A percentile compares a stretch with the other conserved stretches of the same genome.
Evolutionary conservation across 2,797 vertebrate species (phyloP).

Genomic region (Myotis planiceps): DNA sequence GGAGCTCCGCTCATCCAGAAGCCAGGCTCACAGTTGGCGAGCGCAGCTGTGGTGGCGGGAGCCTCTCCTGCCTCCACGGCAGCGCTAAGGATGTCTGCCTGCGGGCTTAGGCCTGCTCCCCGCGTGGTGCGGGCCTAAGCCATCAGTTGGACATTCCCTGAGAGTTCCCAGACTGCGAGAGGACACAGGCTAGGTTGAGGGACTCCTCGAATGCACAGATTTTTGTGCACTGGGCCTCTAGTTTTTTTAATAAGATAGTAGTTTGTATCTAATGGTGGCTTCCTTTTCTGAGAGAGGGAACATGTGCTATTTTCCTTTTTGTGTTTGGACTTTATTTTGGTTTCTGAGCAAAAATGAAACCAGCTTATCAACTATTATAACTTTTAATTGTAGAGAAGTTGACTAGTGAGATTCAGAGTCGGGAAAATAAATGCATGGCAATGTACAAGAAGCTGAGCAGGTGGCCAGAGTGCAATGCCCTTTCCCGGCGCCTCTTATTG

Average conservation of each 20-base stretch:
- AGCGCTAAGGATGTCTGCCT: too few relatives aligned
- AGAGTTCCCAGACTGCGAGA: too few relatives aligned
- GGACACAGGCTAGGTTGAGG: too few relatives aligned
- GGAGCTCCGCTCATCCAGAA: too few relatives aligned
- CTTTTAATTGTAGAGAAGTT: constrained; percentile 92
- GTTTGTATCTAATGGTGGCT: background rate
- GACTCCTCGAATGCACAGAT: too few relatives aligned
- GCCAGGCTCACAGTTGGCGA: too few relatives aligned
- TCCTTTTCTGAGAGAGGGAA: constrained; percentile 25
- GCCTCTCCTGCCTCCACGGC: too few relatives aligned
- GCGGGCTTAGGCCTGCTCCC: too few relatives aligned
- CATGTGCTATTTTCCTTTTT: background rate
- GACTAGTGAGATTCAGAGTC: constrained; percentile 97
- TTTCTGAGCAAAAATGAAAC: constrained; percentile 25
- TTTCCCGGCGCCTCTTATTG: constrained; percentile 94
- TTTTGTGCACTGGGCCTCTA: too few relatives aligned
- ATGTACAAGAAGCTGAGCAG: constrained; percentile 94
- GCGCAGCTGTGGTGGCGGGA: too few relatives aligned
- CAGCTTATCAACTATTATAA: constrained; percentile 39
- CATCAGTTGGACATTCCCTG: too few relatives aligned
- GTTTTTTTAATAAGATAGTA: background rate
- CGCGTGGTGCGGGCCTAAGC: too few relatives aligned
- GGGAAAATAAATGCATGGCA: constrained; percentile 97
- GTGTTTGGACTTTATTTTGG: background rate
- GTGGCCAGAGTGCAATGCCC: constrained; percentile 97